Percentiles rank a stretch among this genome's conserved stretches.
Evolutionary conservation across 2,113 vertebrate genomes (phyloP).

Genomic region (Columba livia): DNA sequence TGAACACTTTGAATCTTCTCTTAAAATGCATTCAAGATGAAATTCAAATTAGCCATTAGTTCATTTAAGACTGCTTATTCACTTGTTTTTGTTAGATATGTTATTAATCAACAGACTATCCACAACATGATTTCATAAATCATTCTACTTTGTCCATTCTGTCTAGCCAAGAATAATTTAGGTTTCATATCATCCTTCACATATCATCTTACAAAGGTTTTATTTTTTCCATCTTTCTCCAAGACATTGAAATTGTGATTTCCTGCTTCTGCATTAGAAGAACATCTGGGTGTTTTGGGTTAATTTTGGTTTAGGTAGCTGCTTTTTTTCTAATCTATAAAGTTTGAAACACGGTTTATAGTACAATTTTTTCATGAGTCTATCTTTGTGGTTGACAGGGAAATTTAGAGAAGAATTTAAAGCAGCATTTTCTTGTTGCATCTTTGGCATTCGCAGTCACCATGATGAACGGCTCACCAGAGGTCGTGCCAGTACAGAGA

Average conservation of each 20-base stretch:
- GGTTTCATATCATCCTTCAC: neutral
- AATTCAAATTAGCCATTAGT: neutral
- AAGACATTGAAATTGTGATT: neutral
- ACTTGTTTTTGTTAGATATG: neutral
- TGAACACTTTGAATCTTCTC: neutral
- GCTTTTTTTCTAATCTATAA: neutral
- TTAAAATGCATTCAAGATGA: neutral
- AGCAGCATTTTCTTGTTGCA: conserved; percentile 91
- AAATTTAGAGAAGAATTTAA: conserved; percentile 98
- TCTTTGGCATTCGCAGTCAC: conserved; percentile 66
- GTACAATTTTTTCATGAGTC: conserved; percentile 19
- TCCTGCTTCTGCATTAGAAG: neutral
- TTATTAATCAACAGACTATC: neutral
- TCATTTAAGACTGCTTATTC: neutral
- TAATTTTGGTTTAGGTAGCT: conserved; percentile 5
- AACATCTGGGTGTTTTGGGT: neutral
- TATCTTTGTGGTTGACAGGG: conserved; percentile 75
- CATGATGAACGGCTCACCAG: conserved; percentile 73
- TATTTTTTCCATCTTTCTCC: neutral
- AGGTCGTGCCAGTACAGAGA: conserved; percentile 84
- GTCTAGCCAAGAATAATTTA: neutral
- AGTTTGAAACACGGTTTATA: neutral
- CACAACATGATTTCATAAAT: neutral
- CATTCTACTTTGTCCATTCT: neutral
- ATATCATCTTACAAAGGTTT: neutral